phyloP scores from a whole-genome alignment of 2,113 vertebrate genomes.

The Pterocles gutturalis region DNA sequence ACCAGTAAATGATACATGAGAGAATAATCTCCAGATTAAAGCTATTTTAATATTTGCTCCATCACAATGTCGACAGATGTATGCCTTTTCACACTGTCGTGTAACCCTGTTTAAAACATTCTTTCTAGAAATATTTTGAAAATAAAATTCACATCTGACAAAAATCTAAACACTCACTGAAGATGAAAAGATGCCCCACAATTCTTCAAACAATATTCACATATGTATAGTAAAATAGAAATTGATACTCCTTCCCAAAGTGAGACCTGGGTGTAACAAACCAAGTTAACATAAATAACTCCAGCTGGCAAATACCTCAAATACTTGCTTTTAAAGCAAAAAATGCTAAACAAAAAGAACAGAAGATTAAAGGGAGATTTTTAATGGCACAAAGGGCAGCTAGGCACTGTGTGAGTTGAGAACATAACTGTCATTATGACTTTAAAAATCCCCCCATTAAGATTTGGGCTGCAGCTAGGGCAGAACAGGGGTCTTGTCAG shows the following conservation, averaged over 20 bases:
- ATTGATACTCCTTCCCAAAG: not conserved
- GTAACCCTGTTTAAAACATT: not conserved
- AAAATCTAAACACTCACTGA: not conserved
- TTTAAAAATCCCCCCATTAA: conserved; percentile 53
- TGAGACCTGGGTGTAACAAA: not conserved
- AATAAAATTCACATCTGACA: not conserved
- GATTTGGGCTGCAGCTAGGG: not conserved
- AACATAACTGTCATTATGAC: conserved; percentile 56
- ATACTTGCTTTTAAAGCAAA: not conserved
- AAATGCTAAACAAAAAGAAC: not conserved
- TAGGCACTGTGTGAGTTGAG: conserved; percentile 51
- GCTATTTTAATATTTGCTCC: not conserved
- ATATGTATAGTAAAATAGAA: not conserved
- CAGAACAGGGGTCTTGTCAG: not conserved
- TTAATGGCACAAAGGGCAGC: conserved; percentile 65
- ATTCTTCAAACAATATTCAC: not conserved
- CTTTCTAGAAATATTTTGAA: not conserved
- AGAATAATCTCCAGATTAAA: conserved; percentile 10
- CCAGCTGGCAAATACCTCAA: not conserved
- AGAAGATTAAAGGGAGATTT: conserved; percentile 52
- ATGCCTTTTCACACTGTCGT: conserved; percentile 2
- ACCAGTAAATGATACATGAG: not conserved
- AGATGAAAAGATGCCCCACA: not conserved
- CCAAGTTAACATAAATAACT: not conserved
- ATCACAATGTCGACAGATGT: not conserved